phyloP scores from a whole-genome alignment of 2,888 invertebrate species.

The Rhamphomyia laevipes region DNA sequence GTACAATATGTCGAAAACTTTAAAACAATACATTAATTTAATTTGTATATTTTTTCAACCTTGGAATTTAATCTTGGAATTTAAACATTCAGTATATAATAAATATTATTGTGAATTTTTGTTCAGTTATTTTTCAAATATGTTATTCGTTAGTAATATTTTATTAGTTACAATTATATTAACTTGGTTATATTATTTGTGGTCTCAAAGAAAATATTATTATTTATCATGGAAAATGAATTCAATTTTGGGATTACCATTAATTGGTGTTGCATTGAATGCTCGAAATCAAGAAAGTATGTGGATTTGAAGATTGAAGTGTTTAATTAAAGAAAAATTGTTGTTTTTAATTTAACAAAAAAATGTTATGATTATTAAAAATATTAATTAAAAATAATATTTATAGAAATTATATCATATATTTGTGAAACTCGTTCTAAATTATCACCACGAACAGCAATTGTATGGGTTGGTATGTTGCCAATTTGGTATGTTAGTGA shows the following conservation, averaged over 20 bases:
- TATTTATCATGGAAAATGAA: constrained; percentile 25
- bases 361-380: too few species aligned
- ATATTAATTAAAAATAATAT: neutral
- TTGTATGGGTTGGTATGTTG: constrained; percentile 32
- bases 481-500: constrained; percentile 32
- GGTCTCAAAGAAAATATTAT: constrained; percentile 29
- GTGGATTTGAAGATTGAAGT: constrained; percentile 8
- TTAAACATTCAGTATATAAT: too few species aligned
- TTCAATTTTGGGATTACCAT: constrained; percentile 30
- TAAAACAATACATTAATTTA: too few species aligned
- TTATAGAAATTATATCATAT: neutral
- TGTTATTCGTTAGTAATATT: too few species aligned
- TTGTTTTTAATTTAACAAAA: too few species aligned
- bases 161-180: too few species aligned
- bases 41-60: too few species aligned
- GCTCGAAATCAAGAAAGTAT: constrained; percentile 32
- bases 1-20: too few species aligned
- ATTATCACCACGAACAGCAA: constrained; percentile 20
- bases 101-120: too few species aligned
- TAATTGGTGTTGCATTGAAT: constrained; percentile 28
- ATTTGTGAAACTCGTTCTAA: constrained; percentile 13
- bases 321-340: too few species aligned
- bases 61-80: too few species aligned
- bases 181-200: constrained; percentile 14
- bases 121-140: too few species aligned